Evolutionary conservation across 2,797 vertebrate genomes (phyloP).

Genomic region (Allobates femoralis): DNA sequence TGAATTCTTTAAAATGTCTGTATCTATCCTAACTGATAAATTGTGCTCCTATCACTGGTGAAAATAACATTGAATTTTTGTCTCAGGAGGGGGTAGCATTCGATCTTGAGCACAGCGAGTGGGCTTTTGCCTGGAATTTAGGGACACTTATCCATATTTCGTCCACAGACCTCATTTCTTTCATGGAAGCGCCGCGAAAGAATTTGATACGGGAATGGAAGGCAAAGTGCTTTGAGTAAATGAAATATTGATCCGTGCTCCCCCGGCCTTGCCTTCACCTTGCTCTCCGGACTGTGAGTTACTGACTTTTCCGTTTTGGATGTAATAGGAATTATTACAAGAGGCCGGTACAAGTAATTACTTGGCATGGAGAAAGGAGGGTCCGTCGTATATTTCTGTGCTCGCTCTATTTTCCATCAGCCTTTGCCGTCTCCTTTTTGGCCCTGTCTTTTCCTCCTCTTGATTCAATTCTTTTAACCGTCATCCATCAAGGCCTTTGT

Average conservation of each 20-base stretch:
- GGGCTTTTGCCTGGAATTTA: constrained; percentile 91
- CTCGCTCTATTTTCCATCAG: constrained; percentile 92
- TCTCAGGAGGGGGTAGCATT: constrained; percentile 81
- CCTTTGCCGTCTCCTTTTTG: constrained; percentile 79
- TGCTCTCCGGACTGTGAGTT: constrained; percentile 96
- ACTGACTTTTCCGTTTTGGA: constrained; percentile 99
- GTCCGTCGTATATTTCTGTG: constrained; percentile 92
- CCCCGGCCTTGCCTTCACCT: constrained; percentile 99
- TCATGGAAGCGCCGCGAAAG: constrained; percentile 84
- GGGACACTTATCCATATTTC: constrained; percentile 83
- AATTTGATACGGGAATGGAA: constrained; percentile 94
- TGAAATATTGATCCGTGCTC: constrained; percentile 99
- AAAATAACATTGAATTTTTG: constrained; percentile 84
- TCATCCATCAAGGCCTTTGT: constrained; percentile 92
- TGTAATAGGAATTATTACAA: constrained; percentile 99
- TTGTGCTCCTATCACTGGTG: constrained; percentile 76
- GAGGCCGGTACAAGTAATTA: constrained; percentile 97
- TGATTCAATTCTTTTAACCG: constrained; percentile 93
- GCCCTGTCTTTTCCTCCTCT: constrained; percentile 88
- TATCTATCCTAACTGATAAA: constrained; percentile 77
- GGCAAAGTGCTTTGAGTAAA: constrained; percentile 93
- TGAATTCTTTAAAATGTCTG: not conserved
- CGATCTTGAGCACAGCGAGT: constrained; percentile 77
- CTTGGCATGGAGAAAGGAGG: constrained; percentile 90
- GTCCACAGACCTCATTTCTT: constrained; percentile 92